Percentiles rank a stretch among this genome's conserved stretches.
These are phyloP conservation scores for Pachyuromys duprasi DNA, from an alignment of 2,797 vertebrate genomes.

Conservation along the genomic window DNA sequence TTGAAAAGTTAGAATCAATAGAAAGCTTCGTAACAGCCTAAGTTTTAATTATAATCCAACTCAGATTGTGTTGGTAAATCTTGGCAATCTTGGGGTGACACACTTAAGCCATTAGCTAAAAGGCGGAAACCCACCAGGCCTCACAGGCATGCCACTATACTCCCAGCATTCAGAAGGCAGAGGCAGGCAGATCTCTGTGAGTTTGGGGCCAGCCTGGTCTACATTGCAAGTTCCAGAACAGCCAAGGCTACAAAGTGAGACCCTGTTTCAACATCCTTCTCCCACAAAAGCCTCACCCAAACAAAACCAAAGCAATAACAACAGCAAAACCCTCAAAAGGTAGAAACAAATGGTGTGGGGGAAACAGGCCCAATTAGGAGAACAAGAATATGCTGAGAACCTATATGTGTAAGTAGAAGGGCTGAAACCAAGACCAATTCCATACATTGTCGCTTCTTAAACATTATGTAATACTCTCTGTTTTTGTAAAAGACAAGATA, in stretches of 20 bases:
- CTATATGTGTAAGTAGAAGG: neutral
- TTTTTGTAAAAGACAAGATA: constrained; percentile 26
- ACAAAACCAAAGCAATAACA: neutral
- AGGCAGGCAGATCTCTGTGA: neutral
- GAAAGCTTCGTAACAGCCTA: neutral
- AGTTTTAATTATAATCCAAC: constrained; percentile 51
- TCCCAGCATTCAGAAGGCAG: neutral
- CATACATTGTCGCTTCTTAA: neutral
- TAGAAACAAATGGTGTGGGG: neutral
- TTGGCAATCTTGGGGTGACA: neutral
- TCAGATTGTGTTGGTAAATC: constrained; percentile 14
- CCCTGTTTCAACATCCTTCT: neutral
- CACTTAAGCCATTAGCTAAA: neutral
- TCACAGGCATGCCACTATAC: too few relatives aligned
- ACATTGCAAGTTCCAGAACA: neutral
- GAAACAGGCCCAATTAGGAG: neutral
- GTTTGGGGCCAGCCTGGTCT: neutral
- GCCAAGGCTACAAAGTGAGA: neutral
- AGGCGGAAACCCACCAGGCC: neutral
- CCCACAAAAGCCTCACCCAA: neutral
- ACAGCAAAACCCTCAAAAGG: neutral
- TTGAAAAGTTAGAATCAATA: neutral
- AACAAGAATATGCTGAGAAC: neutral
- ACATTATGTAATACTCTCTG: neutral
- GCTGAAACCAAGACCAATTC: neutral